Evolutionary conservation across 2,797 vertebrate species (phyloP).

Genomic region (Danionella dracula): DNA sequence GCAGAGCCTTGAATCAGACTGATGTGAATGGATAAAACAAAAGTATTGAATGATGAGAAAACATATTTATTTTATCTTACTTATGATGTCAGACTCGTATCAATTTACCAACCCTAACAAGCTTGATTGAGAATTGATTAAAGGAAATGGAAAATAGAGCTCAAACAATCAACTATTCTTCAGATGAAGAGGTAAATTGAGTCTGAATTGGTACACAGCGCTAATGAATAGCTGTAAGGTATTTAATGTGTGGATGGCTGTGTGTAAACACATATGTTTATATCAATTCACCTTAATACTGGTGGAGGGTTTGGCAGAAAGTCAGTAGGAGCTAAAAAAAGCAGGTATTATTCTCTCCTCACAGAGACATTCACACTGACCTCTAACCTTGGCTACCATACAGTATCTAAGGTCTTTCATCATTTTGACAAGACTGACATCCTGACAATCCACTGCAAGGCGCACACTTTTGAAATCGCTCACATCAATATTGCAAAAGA

Average conservation of each 20-base stretch:
- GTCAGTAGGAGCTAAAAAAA: constrained; percentile 51
- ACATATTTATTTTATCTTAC: too few relatives aligned
- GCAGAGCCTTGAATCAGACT: neutral
- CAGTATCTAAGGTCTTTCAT: constrained; percentile 13
- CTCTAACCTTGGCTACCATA: constrained; percentile 14
- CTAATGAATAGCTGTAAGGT: constrained; percentile 23
- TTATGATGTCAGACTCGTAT: neutral
- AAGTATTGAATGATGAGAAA: neutral
- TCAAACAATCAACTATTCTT: neutral
- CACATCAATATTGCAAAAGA: neutral
- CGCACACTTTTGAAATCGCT: neutral
- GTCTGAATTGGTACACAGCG: constrained; percentile 9
- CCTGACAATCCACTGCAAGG: neutral
- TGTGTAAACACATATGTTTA: neutral
- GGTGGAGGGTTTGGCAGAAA: constrained; percentile 24
- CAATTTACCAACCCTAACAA: too few relatives aligned
- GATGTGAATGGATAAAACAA: neutral
- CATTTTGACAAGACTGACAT: constrained; percentile 3
- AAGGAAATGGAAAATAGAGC: neutral
- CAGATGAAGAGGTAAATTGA: constrained; percentile 3
- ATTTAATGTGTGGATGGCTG: constrained; percentile 1
- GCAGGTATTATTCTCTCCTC: constrained; percentile 18
- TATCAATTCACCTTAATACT: constrained; percentile 27
- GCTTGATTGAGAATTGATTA: too few relatives aligned
- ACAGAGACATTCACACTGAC: neutral